Percentiles rank a stretch among this genome's conserved stretches.
phyloP scores from a whole-genome alignment of 2,888 invertebrate species.

The Trichacis sp. region DNA sequence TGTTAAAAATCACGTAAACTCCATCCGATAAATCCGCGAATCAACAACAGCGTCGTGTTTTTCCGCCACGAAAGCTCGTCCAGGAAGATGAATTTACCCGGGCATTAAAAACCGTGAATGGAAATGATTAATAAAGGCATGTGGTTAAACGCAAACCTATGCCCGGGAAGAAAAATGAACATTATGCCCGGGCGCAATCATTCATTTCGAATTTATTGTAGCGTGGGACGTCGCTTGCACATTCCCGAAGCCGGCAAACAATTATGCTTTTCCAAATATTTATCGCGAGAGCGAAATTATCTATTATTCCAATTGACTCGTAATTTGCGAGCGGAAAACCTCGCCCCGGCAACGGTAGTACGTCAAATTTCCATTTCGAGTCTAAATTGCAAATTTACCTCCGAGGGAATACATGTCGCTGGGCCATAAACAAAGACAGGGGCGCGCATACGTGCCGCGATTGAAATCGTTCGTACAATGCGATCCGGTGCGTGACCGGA shows the following conservation, averaged over 20 bases:
- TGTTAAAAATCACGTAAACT: too few relatives aligned
- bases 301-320: constrained; percentile 13
- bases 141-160: background rate
- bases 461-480: constrained; percentile 27
- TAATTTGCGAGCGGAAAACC: constrained; percentile 15
- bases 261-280: constrained; percentile 37
- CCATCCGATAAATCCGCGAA: background rate
- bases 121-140: constrained; percentile 5
- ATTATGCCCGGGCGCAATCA: constrained; percentile 21
- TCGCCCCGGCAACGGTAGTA: background rate
- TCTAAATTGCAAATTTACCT: constrained; percentile 20
- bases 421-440: constrained; percentile 28
- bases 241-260: constrained; percentile 18
- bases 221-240: background rate
- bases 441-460: constrained; percentile 13
- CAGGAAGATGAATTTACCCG: background rate
- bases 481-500: constrained; percentile 23
- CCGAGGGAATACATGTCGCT: constrained; percentile 29
- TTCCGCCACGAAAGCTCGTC: background rate
- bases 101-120: constrained; percentile 1
- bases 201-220: constrained; percentile 23
- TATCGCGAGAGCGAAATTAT: constrained; percentile 27
- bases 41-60: background rate
- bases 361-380: constrained; percentile 27
- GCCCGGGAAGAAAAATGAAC: constrained; percentile 20